Evolutionary conservation across 2,113 vertebrate genomes (phyloP).

Genomic region (Oncorhynchus clarkii): DNA sequence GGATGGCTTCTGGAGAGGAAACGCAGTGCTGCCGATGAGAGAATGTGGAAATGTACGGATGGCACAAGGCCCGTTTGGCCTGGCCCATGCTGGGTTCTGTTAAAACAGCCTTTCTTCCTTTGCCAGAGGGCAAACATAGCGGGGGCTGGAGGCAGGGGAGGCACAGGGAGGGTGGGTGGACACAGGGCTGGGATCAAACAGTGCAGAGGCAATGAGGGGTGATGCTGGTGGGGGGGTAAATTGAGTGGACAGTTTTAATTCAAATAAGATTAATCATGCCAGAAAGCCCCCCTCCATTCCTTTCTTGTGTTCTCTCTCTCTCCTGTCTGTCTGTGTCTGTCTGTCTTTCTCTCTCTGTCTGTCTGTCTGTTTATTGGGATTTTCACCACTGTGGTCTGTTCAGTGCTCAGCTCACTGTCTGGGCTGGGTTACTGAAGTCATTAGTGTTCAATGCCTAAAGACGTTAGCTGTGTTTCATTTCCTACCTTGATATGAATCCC

Average conservation of each 20-base stretch:
- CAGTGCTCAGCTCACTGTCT: background rate
- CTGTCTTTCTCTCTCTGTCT: background rate
- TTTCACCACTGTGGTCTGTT: conserved; percentile 12
- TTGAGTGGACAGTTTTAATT: conserved; percentile 37
- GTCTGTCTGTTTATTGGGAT: conserved; percentile 21
- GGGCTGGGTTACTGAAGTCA: conserved; percentile 21
- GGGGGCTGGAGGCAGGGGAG: conserved; percentile 42
- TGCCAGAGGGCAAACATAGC: conserved; percentile 56
- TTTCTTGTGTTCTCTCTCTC: background rate
- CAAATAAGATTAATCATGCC: conserved; percentile 36
- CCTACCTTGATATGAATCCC: conserved; percentile 27
- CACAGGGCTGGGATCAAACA: conserved; percentile 61
- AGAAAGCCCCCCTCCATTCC: conserved; percentile 22
- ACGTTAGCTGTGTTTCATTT: conserved; percentile 45
- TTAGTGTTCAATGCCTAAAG: conserved; percentile 22
- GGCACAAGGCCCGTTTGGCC: conserved; percentile 59
- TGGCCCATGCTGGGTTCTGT: conserved; percentile 52
- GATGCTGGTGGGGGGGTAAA: conserved; percentile 27
- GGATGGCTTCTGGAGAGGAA: conserved; percentile 63
- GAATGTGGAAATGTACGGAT: conserved; percentile 57
- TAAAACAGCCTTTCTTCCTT: conserved; percentile 63
- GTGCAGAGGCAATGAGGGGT: conserved; percentile 35
- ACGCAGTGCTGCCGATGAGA: conserved; percentile 58
- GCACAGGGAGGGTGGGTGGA: conserved; percentile 41
- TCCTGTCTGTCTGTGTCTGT: background rate